phyloP scores from a whole-genome alignment of 2,113 vertebrate genomes.

The Odocoileus virginianus region DNA sequence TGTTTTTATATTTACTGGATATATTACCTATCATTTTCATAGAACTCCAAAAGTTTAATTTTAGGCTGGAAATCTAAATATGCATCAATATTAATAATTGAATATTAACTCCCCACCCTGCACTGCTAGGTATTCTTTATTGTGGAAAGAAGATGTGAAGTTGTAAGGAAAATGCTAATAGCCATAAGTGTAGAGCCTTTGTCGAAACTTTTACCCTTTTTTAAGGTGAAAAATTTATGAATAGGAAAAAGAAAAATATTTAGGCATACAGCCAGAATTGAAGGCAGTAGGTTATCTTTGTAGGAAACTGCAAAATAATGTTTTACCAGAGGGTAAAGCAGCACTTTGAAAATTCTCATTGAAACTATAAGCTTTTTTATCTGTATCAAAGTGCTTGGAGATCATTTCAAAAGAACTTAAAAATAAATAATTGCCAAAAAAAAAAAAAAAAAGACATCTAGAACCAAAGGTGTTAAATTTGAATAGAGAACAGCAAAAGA shows the following conservation, averaged over 20 bases:
- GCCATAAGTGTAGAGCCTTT: background rate
- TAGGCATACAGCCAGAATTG: background rate
- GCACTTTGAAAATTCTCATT: conserved; percentile 42
- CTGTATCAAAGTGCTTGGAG: background rate
- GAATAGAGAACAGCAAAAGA: background rate
- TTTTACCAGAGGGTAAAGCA: conserved; percentile 35
- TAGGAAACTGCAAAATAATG: conserved; percentile 33
- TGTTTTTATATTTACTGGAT: background rate
- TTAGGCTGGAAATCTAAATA: background rate
- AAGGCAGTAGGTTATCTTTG: conserved; percentile 46
- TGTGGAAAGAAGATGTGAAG: background rate
- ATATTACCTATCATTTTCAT: background rate
- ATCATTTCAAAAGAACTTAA: conserved; percentile 18
- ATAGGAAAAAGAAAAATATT: background rate
- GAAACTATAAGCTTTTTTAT: conserved; percentile 18
- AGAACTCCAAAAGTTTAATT: background rate
- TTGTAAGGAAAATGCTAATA: conserved; percentile 1
- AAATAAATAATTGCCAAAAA: conserved; percentile 9
- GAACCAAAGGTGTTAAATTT: conserved; percentile 13
- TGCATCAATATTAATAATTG: conserved; percentile 3
- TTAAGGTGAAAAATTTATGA: background rate
- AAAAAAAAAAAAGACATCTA: background rate
- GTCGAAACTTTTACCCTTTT: background rate
- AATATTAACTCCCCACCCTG: background rate
- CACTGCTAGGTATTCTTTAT: background rate